phyloP scores from a whole-genome alignment of 2,888 invertebrate species.

The Automeris io region DNA sequence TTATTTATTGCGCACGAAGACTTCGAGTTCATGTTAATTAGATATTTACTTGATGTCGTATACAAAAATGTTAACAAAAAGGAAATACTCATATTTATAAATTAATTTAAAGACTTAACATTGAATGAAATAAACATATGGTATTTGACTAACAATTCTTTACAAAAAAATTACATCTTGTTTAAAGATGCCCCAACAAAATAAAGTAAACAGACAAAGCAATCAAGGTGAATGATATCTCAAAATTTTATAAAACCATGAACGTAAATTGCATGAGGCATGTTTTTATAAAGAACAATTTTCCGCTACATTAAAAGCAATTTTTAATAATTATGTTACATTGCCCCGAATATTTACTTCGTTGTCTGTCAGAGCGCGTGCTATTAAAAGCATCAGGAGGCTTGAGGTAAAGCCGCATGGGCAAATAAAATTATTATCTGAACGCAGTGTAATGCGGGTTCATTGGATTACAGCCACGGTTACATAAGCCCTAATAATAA shows the following conservation, averaged over 20 bases:
- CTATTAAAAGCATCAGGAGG: constrained; percentile 61
- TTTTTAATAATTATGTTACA: constrained; percentile 72
- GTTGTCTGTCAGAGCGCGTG: constrained; percentile 54
- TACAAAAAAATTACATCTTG: too few species aligned
- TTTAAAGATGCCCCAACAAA: too few species aligned
- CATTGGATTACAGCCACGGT: constrained; percentile 68
- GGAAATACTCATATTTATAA: too few species aligned
- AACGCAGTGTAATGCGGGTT: constrained; percentile 69
- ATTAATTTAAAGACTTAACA: too few species aligned
- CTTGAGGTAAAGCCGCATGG: constrained; percentile 50
- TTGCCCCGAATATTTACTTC: constrained; percentile 39
- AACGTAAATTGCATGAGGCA: constrained; percentile 4
- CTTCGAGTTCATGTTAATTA: too few species aligned
- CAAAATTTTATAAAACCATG: constrained; percentile 16
- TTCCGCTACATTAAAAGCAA: constrained; percentile 59
- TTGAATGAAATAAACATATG: too few species aligned
- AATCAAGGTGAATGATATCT: background rate
- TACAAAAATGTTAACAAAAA: too few species aligned
- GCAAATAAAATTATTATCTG: constrained; percentile 67
- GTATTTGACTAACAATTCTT: too few species aligned
- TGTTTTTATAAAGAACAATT: constrained; percentile 37
- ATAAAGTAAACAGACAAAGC: background rate
- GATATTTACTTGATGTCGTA: too few species aligned
- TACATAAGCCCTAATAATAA: constrained; percentile 67
- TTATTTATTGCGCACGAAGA: too few species aligned